Evolutionary conservation across 2,797 vertebrate genomes (phyloP), one percentile per base, ranked within the genome.

Genomic region (Halcyon leucocephala): DNA sequence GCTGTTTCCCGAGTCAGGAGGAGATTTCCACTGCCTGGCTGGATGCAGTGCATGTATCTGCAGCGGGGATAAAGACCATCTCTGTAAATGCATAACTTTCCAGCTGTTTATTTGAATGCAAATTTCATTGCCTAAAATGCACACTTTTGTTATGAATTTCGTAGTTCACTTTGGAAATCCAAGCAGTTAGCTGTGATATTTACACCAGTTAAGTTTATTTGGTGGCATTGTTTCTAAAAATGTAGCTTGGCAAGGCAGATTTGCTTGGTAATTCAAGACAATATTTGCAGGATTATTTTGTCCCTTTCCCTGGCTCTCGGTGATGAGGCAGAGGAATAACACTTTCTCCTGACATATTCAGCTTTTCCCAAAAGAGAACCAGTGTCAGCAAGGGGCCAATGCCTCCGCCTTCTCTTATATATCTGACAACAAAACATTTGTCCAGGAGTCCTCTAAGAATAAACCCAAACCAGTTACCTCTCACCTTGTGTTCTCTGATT

Each of bases 11-110:
- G 37, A 44, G 54, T 24, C 2, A 14, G 3, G 20, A 12, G 1
- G 20, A 16, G 41, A 10, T 46, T 76, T 21, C 64, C n/a, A 8
- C 7, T 5, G 6, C 70, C 85, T 35, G 82, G 1, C 15, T 12
- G 41, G 42, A 14, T 22, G 66, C 44, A 28, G 41, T 0, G 20
- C 11, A 4, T 5, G 1, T 19, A 4, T 5, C 14, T 18, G 54
- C 55, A 82, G 46, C 12, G 42, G 2, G 7, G 25, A 3, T 24
- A 33, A 64, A 74, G 52, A n/a, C 0, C 5, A 18, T 14, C 25
- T 20, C 37, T 31, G 29, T 4, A 42, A 73, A 58, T 1, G n/a
- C 31, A 10, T 0, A 4, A 6, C 29, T 74, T 66, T 9, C 48
- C 29, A 44, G 41, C 12, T 10, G 20, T 52, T 90, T n/a, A 54